Evolutionary conservation across 2,113 vertebrate genomes (phyloP).

Genomic region (Vidua macroura): DNA sequence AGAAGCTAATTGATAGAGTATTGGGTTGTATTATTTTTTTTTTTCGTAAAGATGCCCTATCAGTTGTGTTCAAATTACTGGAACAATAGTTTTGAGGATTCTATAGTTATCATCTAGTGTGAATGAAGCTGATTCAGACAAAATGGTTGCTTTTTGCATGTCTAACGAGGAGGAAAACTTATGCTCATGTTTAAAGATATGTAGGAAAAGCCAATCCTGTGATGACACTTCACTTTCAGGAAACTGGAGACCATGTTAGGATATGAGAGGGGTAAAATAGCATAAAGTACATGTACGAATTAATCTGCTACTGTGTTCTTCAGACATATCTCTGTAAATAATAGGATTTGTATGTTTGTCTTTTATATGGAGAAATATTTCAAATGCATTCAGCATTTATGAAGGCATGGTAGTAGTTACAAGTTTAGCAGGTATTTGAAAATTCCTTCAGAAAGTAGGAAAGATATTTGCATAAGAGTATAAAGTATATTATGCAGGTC

Average conservation of each 20-base stretch:
- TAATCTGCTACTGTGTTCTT: background rate
- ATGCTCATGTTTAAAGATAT: background rate
- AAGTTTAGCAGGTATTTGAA: background rate
- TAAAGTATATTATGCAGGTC: background rate
- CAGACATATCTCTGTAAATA: background rate
- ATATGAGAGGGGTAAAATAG: background rate
- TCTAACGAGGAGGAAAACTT: background rate
- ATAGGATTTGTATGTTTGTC: background rate
- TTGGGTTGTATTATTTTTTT: background rate
- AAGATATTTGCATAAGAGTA: background rate
- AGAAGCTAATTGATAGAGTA: background rate
- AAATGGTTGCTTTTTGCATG: background rate
- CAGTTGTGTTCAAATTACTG: background rate
- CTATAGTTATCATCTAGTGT: background rate
- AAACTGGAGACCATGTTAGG: background rate
- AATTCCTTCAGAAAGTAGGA: background rate
- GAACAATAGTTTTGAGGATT: background rate
- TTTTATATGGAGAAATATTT: background rate
- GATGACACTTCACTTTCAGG: background rate
- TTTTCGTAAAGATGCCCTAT: background rate
- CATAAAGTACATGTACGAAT: background rate
- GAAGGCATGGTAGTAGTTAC: background rate
- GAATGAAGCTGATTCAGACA: background rate
- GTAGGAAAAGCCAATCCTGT: background rate
- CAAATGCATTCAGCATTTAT: background rate